Conservation (phyloP, 1,140 invertebrate genomes). For the Thereuonema tuberculata region DNA sequence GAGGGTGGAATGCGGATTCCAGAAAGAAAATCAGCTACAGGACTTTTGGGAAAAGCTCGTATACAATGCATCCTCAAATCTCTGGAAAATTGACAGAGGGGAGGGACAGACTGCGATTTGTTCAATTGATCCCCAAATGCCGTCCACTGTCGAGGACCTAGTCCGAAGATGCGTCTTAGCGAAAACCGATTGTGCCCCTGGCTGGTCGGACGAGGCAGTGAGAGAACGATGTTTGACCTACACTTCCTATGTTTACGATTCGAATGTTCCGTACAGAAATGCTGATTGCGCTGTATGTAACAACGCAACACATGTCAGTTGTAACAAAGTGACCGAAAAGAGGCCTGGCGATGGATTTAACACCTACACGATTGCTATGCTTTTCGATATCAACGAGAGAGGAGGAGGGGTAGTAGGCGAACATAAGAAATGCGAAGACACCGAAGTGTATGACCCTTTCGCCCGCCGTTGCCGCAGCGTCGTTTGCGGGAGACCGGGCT, state of each 20-base stretch:
- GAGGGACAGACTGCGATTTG: slow-evolving; percentile 23
- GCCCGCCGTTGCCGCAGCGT: neutral
- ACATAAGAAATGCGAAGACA: slow-evolving; percentile 22
- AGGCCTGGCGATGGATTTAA: slow-evolving; percentile 29
- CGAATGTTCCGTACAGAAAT: slow-evolving; percentile 36
- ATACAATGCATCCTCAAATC: slow-evolving; percentile 18
- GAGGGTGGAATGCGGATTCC: slow-evolving; percentile 29
- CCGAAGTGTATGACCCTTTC: slow-evolving; percentile 39
- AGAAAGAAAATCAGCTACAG: slow-evolving; percentile 14
- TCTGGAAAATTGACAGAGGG: slow-evolving; percentile 23
- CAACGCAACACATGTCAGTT: slow-evolving; percentile 27
- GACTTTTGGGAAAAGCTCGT: slow-evolving; percentile 18
- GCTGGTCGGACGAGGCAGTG: slow-evolving; percentile 28
- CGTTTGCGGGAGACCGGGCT: slow-evolving; percentile 7
- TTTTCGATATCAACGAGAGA: slow-evolving; percentile 36
- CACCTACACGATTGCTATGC: slow-evolving; percentile 35
- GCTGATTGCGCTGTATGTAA: slow-evolving; percentile 44
- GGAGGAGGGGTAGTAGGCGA: slow-evolving; percentile 29
- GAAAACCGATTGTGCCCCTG: slow-evolving; percentile 25
- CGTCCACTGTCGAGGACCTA: slow-evolving; percentile 23
- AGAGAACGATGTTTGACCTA: slow-evolving; percentile 28
- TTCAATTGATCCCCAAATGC: slow-evolving; percentile 25
- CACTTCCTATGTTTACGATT: slow-evolving; percentile 32
- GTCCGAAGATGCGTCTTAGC: slow-evolving; percentile 23
- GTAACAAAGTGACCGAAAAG: slow-evolving; percentile 20